Evolutionary conservation across 1,140 invertebrate genomes (phyloP).

Genomic region (Eulimnadia texana): DNA sequence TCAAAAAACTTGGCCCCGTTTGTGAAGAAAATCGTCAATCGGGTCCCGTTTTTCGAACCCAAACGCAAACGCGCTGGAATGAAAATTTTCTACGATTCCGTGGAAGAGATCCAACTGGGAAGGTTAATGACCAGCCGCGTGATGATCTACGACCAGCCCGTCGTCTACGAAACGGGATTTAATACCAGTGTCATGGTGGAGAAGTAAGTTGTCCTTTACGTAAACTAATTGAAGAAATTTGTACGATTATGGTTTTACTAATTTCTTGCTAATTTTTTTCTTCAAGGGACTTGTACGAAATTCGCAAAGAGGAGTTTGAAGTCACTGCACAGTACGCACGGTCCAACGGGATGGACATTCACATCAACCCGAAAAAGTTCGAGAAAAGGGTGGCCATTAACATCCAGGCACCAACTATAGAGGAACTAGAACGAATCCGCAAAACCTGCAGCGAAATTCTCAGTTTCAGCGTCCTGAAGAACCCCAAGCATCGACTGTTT

Average conservation of each 20-base stretch:
- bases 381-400: not conserved
- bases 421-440: not conserved
- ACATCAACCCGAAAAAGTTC: not conserved
- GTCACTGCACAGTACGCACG: not conserved
- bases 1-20: not conserved
- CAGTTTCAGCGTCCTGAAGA: not conserved
- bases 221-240: not conserved
- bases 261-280: not conserved
- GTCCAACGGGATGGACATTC: not conserved
- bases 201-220: not conserved
- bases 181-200: not conserved
- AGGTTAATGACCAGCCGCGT: not conserved
- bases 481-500: not conserved
- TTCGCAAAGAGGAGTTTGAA: not conserved
- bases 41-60: not conserved
- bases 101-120: not conserved
- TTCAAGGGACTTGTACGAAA: not conserved
- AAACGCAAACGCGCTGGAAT: not conserved
- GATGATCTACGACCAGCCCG: not conserved
- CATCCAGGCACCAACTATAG: not conserved
- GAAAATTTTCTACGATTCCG: not conserved
- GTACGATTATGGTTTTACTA: not conserved
- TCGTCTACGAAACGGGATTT: not conserved
- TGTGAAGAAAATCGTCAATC: not conserved
- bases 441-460: not conserved